Conservation (phyloP, 1,140 invertebrate genomes). For the Cydia pomonella region DNA sequence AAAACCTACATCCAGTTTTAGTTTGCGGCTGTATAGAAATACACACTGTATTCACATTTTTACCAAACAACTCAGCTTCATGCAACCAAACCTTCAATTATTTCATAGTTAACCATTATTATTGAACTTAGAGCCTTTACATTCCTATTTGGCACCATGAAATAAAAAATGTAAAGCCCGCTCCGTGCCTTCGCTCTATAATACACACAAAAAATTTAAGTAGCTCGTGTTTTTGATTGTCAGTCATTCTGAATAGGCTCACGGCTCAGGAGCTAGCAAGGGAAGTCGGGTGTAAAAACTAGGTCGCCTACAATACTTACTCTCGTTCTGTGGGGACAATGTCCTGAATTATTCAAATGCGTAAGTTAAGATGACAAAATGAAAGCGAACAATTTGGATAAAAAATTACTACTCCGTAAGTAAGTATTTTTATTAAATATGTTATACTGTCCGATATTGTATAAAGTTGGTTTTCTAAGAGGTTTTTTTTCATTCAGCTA, state of each 20-base stretch:
- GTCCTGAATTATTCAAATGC: constrained; percentile 10
- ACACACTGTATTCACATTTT: no score
- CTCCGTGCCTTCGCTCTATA: neutral
- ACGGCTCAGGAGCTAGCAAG: neutral
- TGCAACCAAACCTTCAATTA: no score
- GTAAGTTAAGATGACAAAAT: neutral
- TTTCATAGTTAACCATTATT: neutral
- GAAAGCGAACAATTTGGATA: neutral
- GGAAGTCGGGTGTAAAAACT: constrained; percentile 1
- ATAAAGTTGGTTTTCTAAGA: neutral
- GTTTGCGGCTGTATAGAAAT: no score
- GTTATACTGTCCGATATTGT: neutral
- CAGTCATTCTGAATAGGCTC: neutral
- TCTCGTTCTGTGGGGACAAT: constrained; percentile 1
- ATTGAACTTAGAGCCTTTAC: no score
- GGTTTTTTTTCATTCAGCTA: no score
- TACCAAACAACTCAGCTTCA: no score
- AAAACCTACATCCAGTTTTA: no score
- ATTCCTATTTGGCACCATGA: neutral
- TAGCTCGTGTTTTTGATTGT: constrained; percentile 3
- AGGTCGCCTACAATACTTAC: neutral
- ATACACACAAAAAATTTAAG: neutral
- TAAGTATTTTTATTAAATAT: neutral
- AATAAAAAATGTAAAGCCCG: neutral
- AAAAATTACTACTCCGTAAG: neutral